Evolutionary conservation across 2,888 invertebrate species (phyloP), one percentile per base, ranked within the genome.

Genomic region (Philereme transversata): DNA sequence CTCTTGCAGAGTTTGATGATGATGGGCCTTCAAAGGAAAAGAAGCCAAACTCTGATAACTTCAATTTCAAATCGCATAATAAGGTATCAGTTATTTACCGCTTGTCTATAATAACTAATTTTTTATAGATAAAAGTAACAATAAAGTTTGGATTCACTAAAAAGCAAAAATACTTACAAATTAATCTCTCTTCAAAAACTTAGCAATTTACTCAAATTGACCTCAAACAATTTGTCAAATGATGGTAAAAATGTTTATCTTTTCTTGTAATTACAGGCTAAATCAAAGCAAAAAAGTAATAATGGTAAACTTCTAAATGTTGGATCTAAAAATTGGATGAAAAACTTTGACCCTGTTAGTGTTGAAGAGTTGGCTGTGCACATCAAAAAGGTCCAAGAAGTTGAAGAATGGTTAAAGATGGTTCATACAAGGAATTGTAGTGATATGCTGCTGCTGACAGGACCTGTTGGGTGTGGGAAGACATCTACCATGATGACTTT

Each of bases 391-490:
- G 82, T 96, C 4, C 93, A 93, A 72, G 97, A 97, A 85, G 88
- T 97, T 43, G 94, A 95, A 71, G 88, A 92, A 35, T 97, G 97
- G 97, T 72, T 97, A 51, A 90, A 79, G 76, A 75, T 73, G 38
- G 83, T 87, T 0, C 77, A 79, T 66, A 65, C 68, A 22, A 74
- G 63, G 9, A 87, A 82, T 59, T 74, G 73, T 55, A 84, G 89
- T 67, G 88, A 93, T 54, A 94, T 96, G 67, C 86, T 97, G 44
- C 81, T 98, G 4, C 71, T 98, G 33, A 95, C 95, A 5, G 98
- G 98, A 0, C 97, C 98, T 33, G 94, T 97, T 0, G 98, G 98
- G 0, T 94, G 95, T 78, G 97, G 97, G 0, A 98, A 98, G 88
- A 96, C 97, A 1, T 93, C 95, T 0, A 94, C 97, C 0, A 72